Conservation (phyloP, 2,888 invertebrate species). For the Dyspetes luteomarginatus region DNA sequence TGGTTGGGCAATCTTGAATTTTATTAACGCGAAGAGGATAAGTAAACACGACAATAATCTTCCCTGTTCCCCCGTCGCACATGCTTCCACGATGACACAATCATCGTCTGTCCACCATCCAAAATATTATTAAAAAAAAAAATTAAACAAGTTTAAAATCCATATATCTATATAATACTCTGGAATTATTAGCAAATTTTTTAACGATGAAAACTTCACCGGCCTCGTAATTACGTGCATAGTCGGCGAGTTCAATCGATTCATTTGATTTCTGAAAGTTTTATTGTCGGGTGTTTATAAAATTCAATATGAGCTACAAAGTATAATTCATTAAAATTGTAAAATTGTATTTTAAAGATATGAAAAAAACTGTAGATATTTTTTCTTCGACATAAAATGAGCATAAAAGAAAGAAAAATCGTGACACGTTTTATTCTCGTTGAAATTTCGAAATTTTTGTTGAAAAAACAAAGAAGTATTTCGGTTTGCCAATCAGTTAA, state of each 20-base stretch:
- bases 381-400: background rate
- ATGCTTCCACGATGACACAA: constrained; percentile 5
- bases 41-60: background rate
- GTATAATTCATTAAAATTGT: background rate
- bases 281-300: background rate
- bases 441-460: background rate
- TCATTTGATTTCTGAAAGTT: background rate
- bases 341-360: background rate
- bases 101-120: background rate
- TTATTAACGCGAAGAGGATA: background rate
- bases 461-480: too few species aligned
- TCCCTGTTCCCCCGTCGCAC: background rate
- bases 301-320: background rate
- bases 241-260: constrained; percentile 4
- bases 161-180: background rate
- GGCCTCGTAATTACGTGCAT: background rate
- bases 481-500: too few species aligned
- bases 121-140: too few species aligned
- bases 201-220: background rate
- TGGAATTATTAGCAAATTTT: constrained; percentile 17
- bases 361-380: background rate
- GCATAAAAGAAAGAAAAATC: background rate
- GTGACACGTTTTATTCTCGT: too few species aligned
- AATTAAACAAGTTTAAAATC: background rate
- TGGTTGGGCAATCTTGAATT: constrained; percentile 10